Conservation (phyloP, 2,888 invertebrate genomes). For the Hermodice carunculata region DNA sequence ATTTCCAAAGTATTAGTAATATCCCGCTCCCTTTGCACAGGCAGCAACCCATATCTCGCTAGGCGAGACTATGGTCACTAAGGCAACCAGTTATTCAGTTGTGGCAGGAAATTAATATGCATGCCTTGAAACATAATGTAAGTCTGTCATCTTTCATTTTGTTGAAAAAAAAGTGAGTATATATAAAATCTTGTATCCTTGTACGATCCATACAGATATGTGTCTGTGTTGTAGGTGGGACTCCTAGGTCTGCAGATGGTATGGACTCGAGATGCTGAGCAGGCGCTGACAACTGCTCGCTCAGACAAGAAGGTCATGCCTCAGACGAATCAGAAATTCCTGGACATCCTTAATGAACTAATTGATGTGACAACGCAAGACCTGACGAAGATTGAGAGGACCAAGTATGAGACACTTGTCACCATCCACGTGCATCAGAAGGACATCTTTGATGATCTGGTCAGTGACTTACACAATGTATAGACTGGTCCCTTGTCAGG, state of each 20-base stretch:
- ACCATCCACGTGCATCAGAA: slow-evolving; percentile 98
- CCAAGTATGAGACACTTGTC: slow-evolving; percentile 95
- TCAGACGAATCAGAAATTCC: slow-evolving; percentile 91
- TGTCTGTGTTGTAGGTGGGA: slow-evolving; percentile 73
- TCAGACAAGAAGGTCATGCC: slow-evolving; percentile 92
- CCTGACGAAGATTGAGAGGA: slow-evolving; percentile 89
- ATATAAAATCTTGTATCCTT: too few species aligned
- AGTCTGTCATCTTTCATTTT: too few species aligned
- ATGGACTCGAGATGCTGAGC: slow-evolving; percentile 95
- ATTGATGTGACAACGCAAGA: slow-evolving; percentile 96
- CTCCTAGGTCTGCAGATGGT: slow-evolving; percentile 95
- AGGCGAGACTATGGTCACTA: too few species aligned
- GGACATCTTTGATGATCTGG: slow-evolving; percentile 96
- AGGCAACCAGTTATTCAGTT: too few species aligned
- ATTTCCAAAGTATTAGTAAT: too few species aligned
- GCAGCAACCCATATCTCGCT: too few species aligned
- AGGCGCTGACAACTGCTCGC: slow-evolving; percentile 89
- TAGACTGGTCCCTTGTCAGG: too few species aligned
- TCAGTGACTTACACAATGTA: slow-evolving; percentile 69
- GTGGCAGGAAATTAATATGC: too few species aligned
- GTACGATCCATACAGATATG: too few species aligned
- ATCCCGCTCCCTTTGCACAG: too few species aligned
- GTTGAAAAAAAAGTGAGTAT: too few species aligned
- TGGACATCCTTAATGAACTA: slow-evolving; percentile 90
- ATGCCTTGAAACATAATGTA: too few species aligned